These are phyloP conservation scores for Tenrec ecaudatus DNA, from an alignment of 2,113 vertebrate species.

Conservation along the genomic window DNA sequence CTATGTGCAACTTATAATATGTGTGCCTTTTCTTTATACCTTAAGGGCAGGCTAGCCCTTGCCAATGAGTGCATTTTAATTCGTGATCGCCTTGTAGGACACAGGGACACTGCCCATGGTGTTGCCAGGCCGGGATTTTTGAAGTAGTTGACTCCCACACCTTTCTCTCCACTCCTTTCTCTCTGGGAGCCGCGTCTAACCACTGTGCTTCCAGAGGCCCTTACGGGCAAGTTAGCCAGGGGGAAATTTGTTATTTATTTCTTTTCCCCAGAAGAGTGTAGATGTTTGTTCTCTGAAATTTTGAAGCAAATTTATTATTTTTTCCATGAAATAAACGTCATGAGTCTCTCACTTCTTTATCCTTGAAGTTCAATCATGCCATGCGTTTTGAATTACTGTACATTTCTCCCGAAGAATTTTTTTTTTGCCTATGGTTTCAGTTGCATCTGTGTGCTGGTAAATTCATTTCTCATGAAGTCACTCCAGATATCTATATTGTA, in stretches of 20 bases:
- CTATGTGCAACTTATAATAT: neutral
- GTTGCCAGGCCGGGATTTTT: neutral
- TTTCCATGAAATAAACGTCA: neutral
- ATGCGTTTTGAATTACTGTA: neutral
- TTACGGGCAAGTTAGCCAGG: neutral
- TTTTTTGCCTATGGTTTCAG: neutral
- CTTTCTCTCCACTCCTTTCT: neutral
- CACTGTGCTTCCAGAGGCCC: neutral
- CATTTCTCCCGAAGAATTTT: neutral
- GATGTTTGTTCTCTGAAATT: neutral
- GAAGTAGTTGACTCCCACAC: neutral
- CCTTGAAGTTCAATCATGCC: conserved; percentile 5
- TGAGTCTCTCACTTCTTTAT: neutral
- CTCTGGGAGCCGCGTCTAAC: neutral
- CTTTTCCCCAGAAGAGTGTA: neutral
- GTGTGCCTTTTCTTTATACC: neutral
- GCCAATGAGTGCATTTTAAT: neutral
- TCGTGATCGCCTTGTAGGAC: neutral
- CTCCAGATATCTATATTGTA: neutral
- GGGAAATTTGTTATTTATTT: neutral
- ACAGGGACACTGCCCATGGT: neutral
- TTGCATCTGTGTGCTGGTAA: neutral
- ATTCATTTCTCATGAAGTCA: neutral
- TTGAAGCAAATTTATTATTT: neutral
- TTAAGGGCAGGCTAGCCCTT: neutral